Evolutionary conservation across 2,797 vertebrate genomes (phyloP), one percentile per base, ranked within the genome.

Genomic region (Rhinella marina): DNA sequence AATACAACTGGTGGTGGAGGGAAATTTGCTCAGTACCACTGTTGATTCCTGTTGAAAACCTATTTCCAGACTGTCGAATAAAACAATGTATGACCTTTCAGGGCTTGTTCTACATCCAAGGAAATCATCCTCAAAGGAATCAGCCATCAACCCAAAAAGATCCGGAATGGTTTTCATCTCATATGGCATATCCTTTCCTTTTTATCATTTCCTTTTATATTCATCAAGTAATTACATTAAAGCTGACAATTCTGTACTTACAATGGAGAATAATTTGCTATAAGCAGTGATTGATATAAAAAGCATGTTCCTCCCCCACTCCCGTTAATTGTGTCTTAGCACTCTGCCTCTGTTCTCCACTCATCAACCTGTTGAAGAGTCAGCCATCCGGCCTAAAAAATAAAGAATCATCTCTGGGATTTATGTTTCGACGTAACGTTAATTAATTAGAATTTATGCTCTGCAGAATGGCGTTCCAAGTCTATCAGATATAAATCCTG

Each of bases 381-480:
- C 62, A 85, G 76, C 76, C 54, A 84, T 70, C 75, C 79, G 54
- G 41, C 48, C 76, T 50, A 77, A 84, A 88, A 88, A 88, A 88
- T 62, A 85, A 85, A 85, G 76, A 88, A 81, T 88, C 32, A 56
- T 88, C 82, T 85, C 17, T 76, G 87, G 87, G 83, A 88, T 85
- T 88, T 88, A 85, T 88, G 87, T 81, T 81, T 81, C 82, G 2
- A 64, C 25, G 48, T 73, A 85, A 61, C 57, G 13, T 85, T 88
- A 85, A 88, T 88, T 88, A 85, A 85, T 85, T 88, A 84, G 83
- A 85, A 88, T 85, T 88, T 88, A 88, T 88, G 83, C 76, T 75
- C 62, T 81, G 66, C 82, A 73, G 76, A 75, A 88, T 6, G 64
- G 66, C 56, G 77, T 85, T 88, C 82, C 83, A 84, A 88, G 77